A percentile compares a stretch with the other conserved stretches of the same genome.
phyloP scores from a whole-genome alignment of 1,140 invertebrate species.

The Orchestia grillus region DNA sequence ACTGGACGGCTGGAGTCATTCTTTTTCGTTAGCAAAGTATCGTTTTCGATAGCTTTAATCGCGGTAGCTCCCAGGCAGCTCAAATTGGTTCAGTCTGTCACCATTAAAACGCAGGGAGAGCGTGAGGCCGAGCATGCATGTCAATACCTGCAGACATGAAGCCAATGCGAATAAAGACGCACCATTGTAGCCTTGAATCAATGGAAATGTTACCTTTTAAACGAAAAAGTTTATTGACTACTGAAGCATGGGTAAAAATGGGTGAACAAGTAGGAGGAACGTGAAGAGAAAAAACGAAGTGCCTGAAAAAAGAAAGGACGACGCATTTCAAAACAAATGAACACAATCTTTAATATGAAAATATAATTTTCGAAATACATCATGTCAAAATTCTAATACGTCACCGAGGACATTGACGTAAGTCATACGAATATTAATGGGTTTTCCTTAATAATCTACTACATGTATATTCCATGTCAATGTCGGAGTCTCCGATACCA shows the following conservation, averaged over 20 bases:
- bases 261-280: background rate
- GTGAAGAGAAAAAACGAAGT: background rate
- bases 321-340: background rate
- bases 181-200: background rate
- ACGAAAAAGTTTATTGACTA: background rate
- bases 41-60: background rate
- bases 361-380: background rate
- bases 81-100: background rate
- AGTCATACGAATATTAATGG: too few species aligned
- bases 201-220: background rate
- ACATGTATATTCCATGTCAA: too few species aligned
- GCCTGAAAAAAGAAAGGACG: background rate
- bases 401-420: too few species aligned
- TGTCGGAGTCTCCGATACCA: too few species aligned
- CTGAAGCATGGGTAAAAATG: background rate
- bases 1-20: background rate
- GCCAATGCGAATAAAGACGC: background rate
- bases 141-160: background rate
- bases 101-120: background rate
- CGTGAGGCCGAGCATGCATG: background rate
- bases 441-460: too few species aligned
- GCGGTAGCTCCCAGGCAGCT: background rate
- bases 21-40: background rate
- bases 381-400: background rate
- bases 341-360: background rate